Evolutionary conservation across 2,797 vertebrate species (phyloP).

Genomic region (Pipistrellus kuhlii): DNA sequence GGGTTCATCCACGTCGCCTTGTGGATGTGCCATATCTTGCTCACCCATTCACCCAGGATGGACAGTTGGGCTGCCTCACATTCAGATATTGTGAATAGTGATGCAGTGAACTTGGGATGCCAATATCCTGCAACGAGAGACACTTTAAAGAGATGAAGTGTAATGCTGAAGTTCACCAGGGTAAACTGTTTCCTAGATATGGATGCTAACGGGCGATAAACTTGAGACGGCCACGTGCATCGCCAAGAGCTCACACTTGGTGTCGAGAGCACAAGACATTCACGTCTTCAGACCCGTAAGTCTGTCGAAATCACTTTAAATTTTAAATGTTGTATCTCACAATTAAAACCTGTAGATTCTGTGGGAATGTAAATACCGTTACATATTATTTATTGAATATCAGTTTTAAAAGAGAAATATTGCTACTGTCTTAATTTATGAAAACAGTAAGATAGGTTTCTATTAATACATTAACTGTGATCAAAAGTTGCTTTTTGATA

Average conservation of each 20-base stretch:
- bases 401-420: not conserved
- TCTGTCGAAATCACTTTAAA: constrained; percentile 20
- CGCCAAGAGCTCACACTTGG: constrained; percentile 97
- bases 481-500: not conserved
- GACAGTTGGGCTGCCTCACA: too few relatives aligned
- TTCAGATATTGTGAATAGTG: not conserved
- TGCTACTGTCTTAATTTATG: not conserved
- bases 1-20: fast-evolving
- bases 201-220: constrained; percentile 99
- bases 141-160: fast-evolving
- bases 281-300: constrained; percentile 95
- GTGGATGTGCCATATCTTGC: too few relatives aligned
- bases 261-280: constrained; percentile 91
- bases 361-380: not conserved
- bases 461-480: not conserved
- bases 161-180: not conserved
- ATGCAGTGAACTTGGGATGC: fast-evolving
- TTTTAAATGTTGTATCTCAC: not conserved
- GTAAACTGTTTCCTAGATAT: constrained; percentile 90
- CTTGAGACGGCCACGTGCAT: constrained; percentile 98
- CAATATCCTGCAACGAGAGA: too few relatives aligned
- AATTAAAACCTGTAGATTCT: not conserved
- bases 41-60: fast-evolving
- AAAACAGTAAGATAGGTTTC: not conserved
- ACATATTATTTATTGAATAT: not conserved